A percentile compares a stretch with the other conserved stretches of the same genome.
Evolutionary conservation across 1,140 invertebrate species (phyloP).

Genomic region (Aleiodes sp.): DNA sequence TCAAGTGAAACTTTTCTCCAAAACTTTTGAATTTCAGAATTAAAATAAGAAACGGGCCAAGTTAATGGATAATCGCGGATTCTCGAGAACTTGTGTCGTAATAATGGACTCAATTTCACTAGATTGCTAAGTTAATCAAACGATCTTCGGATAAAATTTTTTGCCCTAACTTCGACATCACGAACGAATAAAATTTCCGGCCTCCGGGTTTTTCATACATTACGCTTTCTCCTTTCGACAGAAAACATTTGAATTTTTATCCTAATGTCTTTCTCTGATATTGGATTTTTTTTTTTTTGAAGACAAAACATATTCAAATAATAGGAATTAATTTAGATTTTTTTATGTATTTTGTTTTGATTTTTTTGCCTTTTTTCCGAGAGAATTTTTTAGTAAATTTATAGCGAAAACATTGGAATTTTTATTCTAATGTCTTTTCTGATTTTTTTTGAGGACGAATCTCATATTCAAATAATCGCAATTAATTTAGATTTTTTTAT

Average conservation of each 20-base stretch:
- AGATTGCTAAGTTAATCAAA: background rate
- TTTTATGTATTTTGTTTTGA: background rate
- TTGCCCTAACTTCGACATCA: background rate
- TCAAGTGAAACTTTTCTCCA: background rate
- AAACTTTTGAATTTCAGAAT: background rate
- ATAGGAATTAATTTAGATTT: too few relatives aligned
- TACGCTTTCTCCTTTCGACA: background rate
- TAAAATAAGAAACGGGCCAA: background rate
- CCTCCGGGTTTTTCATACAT: background rate
- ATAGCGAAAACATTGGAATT: too few relatives aligned
- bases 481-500: background rate
- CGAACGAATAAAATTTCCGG: background rate
- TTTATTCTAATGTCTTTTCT: too few relatives aligned
- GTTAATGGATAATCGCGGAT: background rate
- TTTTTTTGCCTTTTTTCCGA: background rate
- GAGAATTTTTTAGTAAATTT: too few relatives aligned
- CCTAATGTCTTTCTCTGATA: too few relatives aligned
- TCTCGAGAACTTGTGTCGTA: background rate
- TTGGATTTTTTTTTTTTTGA: background rate
- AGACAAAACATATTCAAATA: background rate
- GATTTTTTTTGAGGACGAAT: too few relatives aligned
- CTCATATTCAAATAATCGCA: background rate
- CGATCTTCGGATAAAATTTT: background rate
- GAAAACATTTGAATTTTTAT: background rate
- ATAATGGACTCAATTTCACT: background rate